Evolutionary conservation across 1,140 invertebrate species (phyloP), one percentile per base, ranked within the genome.

Genomic region (Ceratina japonica): DNA sequence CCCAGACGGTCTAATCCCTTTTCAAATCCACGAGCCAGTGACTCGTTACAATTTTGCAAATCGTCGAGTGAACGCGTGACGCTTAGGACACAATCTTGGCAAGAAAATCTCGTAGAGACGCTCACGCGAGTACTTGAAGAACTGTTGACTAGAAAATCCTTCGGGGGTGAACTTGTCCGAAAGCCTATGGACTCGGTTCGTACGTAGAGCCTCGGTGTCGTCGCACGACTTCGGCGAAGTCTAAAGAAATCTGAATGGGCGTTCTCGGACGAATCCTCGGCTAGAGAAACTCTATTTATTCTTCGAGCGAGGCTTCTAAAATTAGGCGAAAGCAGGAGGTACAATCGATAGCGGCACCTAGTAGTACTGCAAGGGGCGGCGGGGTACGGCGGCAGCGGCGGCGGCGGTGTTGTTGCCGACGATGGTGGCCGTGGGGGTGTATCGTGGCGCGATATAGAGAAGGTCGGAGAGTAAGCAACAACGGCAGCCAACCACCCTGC

Each of bases 271-370:
- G 18, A 75, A 20, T 63, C 27, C 27, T 31, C 27, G 27, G 4
- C 27, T 31, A 31, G 27, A 18, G 51, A 56, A 61, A 49, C 56
- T 72, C 81, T 85, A 82, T 85, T 85, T 85, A 85, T 85, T 81
- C 83, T 85, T 85, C 72, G 80, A 75, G 68, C 80, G 83, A 80
- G 79, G 75, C 64, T 85, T 85, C 84, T 85, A 80, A 90, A 90
- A 90, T 90, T 89, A 90, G 87, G 88, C 87, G 86, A 88, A 89
- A 88, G 85, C 84, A 87, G 86, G 84, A 88, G 89, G 88, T 88
- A 86, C 86, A 90, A 90, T 90, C 89, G 87, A 90, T 90, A 90
- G 86, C 85, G 54, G 84, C 84, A 84, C 78, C 68, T 83, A 78
- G 69, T 51, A 49, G 66, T 56, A 44, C 62, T 51, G 84, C 82